Base-by-base conservation (phyloP, 2,797 vertebrate species). In the Hydrolagus colliei region DNA sequence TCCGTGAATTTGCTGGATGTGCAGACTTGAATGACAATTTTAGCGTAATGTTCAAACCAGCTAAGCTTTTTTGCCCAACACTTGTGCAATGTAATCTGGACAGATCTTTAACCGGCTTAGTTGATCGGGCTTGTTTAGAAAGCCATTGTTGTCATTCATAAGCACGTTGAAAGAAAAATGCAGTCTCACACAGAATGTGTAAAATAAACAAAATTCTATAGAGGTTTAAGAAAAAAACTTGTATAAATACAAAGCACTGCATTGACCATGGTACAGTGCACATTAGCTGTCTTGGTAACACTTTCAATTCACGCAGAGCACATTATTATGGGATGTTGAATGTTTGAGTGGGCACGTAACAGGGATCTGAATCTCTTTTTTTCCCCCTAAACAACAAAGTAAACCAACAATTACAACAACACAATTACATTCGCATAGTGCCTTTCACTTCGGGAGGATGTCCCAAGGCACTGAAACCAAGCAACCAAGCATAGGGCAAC, bases 131-230 rank as follows among this genome's bases (percentile, higher is more conserved):
- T 59, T 52, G 59, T 59, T 75, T 77, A 65, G 35, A 82, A 82
- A 68, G 16, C 65, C 68, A 68, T 41, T 82, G 63, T 67, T 67
- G 63, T 68, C 27, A 68, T 68, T 82, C 32, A 68, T 32, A 35
- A 82, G 63, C 27, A 20, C 18, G 4, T 35, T 82, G 16, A 82
- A 68, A 65, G 32, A 82, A 82, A 72, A 82, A 82, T 41, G 65
- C 63, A 68, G 65, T 32, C 27, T 35, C 27, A 52, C 32, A 68
- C 65, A 82, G 32, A 68, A 68, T 68, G 63, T 35, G 27, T 32
- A 41, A 82, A 82, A 82, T 68, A 82, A 82, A 82, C 63, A 82
- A n/a, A 35, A n/a, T 63, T n/a, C 63, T 11, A 20, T 20, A 18
- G 13, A 4, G 8, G 79, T 67, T 82, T 65, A 20, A 11, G 63